Evolutionary conservation across 2,797 vertebrate species (phyloP).

Genomic region (Tapirus indicus): DNA sequence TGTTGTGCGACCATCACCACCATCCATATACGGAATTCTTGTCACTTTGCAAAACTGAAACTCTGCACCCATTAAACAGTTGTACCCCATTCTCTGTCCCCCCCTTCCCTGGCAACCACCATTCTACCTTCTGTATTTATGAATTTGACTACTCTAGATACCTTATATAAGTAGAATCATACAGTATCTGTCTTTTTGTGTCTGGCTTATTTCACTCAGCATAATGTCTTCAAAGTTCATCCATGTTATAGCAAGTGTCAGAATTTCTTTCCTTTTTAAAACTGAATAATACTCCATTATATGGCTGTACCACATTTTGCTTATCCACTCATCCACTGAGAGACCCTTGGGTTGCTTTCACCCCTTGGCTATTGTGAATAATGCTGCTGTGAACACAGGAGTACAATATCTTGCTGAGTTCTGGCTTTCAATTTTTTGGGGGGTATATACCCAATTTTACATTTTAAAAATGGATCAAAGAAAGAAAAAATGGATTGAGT

Average conservation of each 20-base stretch:
- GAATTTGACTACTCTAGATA: rapidly evolving
- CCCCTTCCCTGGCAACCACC: too few species aligned
- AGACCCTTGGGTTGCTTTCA: not conserved
- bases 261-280: not conserved
- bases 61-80: too few species aligned
- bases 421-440: not conserved
- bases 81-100: rapidly evolving
- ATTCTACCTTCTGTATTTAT: not conserved
- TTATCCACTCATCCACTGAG: too few species aligned
- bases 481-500: not conserved
- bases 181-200: too few species aligned
- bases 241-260: rapidly evolving
- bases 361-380: rapidly evolving
- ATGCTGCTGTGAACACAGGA: rapidly evolving
- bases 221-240: not conserved
- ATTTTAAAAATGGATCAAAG: not conserved
- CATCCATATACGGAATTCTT: too few species aligned
- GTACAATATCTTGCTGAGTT: not conserved
- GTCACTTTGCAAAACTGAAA: not conserved
- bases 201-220: not conserved
- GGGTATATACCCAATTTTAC: not conserved
- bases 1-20: not conserved
- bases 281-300: not conserved
- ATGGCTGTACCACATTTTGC: not conserved
- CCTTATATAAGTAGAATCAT: rapidly evolving